These are phyloP conservation scores for Coecobrya sp. DNA, from an alignment of 2,888 invertebrate genomes.

Conservation along the genomic window DNA sequence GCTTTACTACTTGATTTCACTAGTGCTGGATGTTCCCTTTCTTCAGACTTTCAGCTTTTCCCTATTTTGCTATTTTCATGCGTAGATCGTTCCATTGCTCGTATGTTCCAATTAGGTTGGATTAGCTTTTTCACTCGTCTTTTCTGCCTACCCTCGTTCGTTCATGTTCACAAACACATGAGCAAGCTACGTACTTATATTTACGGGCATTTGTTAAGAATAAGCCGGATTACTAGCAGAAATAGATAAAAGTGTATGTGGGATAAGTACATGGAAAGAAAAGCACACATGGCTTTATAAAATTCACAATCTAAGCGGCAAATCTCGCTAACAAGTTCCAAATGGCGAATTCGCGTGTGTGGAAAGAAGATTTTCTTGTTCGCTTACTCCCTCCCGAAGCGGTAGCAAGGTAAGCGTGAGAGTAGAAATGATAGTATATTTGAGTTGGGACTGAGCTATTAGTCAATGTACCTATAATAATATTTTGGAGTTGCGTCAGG, in stretches of 20 bases:
- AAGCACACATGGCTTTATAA: background rate
- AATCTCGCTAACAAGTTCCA: constrained; percentile 43
- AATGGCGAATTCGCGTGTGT: constrained; percentile 65
- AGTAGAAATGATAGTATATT: background rate
- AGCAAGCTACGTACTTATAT: background rate
- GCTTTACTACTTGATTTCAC: constrained; percentile 1
- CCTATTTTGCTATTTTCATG: constrained; percentile 8
- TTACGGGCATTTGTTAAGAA: constrained; percentile 24
- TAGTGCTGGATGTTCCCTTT: background rate
- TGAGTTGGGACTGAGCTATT: background rate
- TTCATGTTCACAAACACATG: background rate
- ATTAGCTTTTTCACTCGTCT: constrained; percentile 19
- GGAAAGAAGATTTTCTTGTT: constrained; percentile 18
- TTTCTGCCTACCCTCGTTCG: background rate
- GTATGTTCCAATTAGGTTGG: constrained; percentile 65
- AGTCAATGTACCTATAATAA: constrained; percentile 24
- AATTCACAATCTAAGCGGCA: constrained; percentile 6
- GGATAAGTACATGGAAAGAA: background rate
- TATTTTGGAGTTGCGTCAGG: background rate
- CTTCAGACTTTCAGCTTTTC: background rate
- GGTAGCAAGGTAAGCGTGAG: background rate
- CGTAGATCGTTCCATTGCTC: background rate
- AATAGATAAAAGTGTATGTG: background rate
- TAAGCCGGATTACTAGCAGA: background rate
- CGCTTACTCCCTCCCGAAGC: background rate